Percentiles rank a stretch among this genome's conserved stretches.
Evolutionary conservation across 2,797 vertebrate species (phyloP).

Genomic region (Pipistrellus pipistrellus): DNA sequence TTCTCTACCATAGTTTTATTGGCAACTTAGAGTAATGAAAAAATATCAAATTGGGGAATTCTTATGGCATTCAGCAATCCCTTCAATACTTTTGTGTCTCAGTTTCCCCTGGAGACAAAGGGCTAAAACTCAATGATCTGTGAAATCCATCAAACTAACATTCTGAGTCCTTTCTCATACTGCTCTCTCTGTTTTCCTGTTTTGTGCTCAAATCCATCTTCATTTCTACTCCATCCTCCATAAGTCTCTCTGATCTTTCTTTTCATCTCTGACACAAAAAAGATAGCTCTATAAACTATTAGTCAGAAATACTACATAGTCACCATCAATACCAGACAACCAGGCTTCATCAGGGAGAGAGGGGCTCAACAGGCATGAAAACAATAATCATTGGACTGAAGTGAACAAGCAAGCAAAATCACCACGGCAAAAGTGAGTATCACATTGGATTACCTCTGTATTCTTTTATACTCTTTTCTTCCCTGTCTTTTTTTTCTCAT

Average conservation of each 20-base stretch:
- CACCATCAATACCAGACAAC: background rate
- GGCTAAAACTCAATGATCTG: background rate
- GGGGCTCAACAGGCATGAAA: background rate
- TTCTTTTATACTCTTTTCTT: background rate
- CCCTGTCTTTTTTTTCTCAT: background rate
- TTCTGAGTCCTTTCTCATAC: background rate
- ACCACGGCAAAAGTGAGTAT: background rate
- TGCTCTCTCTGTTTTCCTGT: background rate
- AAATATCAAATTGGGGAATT: slow-evolving; percentile 31
- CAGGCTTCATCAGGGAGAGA: background rate
- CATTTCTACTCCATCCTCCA: background rate
- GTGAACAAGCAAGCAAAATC: background rate
- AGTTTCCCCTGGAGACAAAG: slow-evolving; percentile 1
- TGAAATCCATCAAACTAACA: background rate
- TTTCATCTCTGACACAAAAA: background rate
- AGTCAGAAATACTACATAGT: slow-evolving; percentile 6
- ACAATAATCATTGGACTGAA: background rate
- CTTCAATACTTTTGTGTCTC: background rate
- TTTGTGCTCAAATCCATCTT: background rate
- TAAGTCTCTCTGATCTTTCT: slow-evolving; percentile 24
- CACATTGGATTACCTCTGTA: background rate
- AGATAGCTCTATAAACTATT: background rate
- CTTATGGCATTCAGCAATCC: background rate
- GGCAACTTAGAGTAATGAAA: slow-evolving; percentile 41
- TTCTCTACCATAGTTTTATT: background rate